Evolutionary conservation across 2,113 vertebrate species (phyloP), one percentile per base, ranked within the genome.

Genomic region (Odocoileus virginianus): DNA sequence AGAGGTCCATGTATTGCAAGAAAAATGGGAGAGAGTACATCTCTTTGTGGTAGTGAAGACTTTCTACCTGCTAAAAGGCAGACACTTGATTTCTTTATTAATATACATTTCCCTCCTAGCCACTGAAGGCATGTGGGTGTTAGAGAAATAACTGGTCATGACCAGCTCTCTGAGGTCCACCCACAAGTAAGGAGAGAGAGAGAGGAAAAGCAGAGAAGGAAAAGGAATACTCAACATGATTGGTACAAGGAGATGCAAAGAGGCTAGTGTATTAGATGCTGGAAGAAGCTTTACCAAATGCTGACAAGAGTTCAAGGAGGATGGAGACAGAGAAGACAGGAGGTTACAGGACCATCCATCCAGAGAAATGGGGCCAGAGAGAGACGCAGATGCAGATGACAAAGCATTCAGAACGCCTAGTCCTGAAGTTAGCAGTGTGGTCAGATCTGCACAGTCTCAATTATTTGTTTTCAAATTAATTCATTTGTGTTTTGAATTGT

Each of bases 401-500:
- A 4, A 57, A 40, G 61, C 36, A 3, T 28, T 52, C 87, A 17
- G 10, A 78, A 55, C 3, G 3, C 10, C 25, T 55, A 36, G 55
- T 57, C 91, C 12, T 50, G 67, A 27, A 79, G 9, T 91, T 85
- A 36, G 43, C 55, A 23, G n/a, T 43, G 13, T 40, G 7, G 45
- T 94, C 93, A 79, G 33, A 74, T 87, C 28, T 58, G 16, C 67
- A 47, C 40, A 52, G 27, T 84, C 28, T 36, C 19, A 25, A 57
- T 83, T 28, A 36, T 76, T 91, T 97, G 58, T 87, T 89, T 89
- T 92, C 71, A 71, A 45, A n/a, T 84, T 61, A 64, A 43, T 97
- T 60, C 83, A 11, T 91, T 10, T 71, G 10, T 71, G 17, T 76
- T 74, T 89, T 97, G 9, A 94, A n/a, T 45, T 79, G 23, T 90